These are phyloP conservation scores for Dexiosoma caninum DNA, from an alignment of 2,888 invertebrate genomes.

Conservation along the genomic window DNA sequence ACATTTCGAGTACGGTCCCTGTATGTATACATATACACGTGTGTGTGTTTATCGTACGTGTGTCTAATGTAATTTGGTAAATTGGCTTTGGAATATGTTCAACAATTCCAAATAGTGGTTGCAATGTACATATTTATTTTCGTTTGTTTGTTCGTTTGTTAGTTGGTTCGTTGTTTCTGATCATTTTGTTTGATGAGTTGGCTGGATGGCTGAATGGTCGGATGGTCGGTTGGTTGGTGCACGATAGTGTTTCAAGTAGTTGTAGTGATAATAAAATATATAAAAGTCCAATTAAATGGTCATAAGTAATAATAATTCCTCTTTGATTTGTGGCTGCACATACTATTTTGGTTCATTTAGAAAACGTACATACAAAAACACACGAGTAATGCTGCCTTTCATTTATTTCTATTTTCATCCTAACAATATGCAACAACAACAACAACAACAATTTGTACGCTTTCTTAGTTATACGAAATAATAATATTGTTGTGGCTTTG, in stretches of 20 bases:
- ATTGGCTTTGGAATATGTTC: constrained; percentile 59
- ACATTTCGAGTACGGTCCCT: too few relatives aligned
- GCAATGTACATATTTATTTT: too few relatives aligned
- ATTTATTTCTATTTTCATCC: constrained; percentile 12
- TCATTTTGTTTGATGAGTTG: constrained; percentile 40
- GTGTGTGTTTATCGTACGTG: constrained; percentile 33
- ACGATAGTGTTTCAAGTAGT: constrained; percentile 25
- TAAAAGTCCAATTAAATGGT: constrained; percentile 77
- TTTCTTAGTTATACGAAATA: constrained; percentile 1
- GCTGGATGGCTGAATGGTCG: constrained; percentile 4
- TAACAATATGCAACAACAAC: not conserved
- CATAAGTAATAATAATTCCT: constrained; percentile 77
- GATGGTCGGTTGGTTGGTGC: not conserved
- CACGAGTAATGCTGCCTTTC: not conserved
- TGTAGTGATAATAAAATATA: constrained; percentile 69
- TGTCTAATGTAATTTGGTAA: constrained; percentile 62
- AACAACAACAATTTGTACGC: not conserved
- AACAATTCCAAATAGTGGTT: constrained; percentile 54
- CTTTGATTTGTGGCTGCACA: constrained; percentile 74
- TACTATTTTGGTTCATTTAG: constrained; percentile 66
- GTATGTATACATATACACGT: too few relatives aligned
- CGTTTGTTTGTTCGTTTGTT: too few relatives aligned
- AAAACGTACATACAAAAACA: not conserved
- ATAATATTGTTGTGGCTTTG: not conserved
- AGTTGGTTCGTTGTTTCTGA: constrained; percentile 40